These are phyloP conservation scores for Acestrorhynchus altus DNA, from an alignment of 2,797 vertebrate species.

Conservation along the genomic window DNA sequence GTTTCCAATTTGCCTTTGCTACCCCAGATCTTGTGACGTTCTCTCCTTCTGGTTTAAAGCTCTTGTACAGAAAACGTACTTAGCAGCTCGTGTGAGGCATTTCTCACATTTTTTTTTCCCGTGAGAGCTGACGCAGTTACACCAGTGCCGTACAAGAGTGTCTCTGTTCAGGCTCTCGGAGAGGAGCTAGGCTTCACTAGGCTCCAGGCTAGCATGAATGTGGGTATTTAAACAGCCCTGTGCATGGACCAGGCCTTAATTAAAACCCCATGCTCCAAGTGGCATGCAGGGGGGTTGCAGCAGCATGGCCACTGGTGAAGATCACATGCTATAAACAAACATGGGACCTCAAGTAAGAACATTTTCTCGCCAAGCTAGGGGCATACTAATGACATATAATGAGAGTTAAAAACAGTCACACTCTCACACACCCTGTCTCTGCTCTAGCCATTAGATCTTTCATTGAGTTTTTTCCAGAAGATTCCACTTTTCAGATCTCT, in stretches of 20 bases:
- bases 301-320: conserved; percentile 56
- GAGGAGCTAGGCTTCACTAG: conserved; percentile 66
- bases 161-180: conserved; percentile 71
- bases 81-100: conserved; percentile 61
- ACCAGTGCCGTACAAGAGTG: conserved; percentile 71
- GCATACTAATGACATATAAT: conserved; percentile 47
- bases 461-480: conserved; percentile 4
- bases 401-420: conserved; percentile 30
- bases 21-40: conserved; percentile 36
- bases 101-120: conserved; percentile 61
- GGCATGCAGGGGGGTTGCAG: conserved; percentile 60
- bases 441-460: conserved; percentile 19
- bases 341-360: conserved; percentile 28
- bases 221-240: conserved; percentile 72
- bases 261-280: conserved; percentile 67
- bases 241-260: conserved; percentile 62
- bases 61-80: conserved; percentile 64
- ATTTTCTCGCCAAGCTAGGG: conserved; percentile 14
- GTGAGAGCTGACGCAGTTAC: conserved; percentile 72
- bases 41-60: conserved; percentile 50
- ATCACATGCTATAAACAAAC: conserved; percentile 70
- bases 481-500: conserved; percentile 26
- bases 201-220: conserved; percentile 75
- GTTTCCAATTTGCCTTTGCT: conserved; percentile 19
- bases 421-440: conserved; percentile 13